Percentiles rank a stretch among this genome's conserved stretches.
These are phyloP conservation scores for Microtus pennsylvanicus DNA, from an alignment of 2,113 vertebrate species.

Conservation along the genomic window DNA sequence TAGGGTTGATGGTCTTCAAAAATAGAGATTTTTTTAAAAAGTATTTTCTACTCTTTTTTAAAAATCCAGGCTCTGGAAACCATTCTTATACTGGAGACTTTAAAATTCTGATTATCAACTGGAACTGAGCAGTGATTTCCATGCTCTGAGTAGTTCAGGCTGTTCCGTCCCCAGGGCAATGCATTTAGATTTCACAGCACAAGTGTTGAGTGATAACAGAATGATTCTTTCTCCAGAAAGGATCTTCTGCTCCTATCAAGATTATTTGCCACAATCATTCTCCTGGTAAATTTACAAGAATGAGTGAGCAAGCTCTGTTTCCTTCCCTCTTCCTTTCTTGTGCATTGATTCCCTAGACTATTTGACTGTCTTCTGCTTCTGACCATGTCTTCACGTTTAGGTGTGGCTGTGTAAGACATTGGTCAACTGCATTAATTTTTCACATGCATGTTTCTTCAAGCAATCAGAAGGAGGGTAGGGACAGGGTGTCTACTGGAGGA, in stretches of 20 bases:
- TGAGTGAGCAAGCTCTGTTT: background rate
- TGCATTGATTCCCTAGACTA: background rate
- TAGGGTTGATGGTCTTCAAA: background rate
- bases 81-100: background rate
- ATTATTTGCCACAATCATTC: background rate
- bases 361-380: conserved; percentile 16
- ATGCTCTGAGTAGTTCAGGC: background rate
- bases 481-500: background rate
- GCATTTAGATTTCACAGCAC: conserved; percentile 24
- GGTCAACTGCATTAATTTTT: background rate
- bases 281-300: background rate
- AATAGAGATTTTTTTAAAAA: background rate
- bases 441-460: background rate
- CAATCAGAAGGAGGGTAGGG: background rate
- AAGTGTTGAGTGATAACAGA: background rate
- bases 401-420: background rate
- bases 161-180: conserved; percentile 44
- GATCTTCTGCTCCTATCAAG: background rate
- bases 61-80: background rate
- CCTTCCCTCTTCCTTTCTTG: background rate
- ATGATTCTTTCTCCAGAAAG: background rate
- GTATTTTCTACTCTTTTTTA: background rate
- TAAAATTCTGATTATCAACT: conserved; percentile 34
- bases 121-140: conserved; percentile 35
- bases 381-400: background rate